Conservation (phyloP, 2,888 invertebrate genomes). For the Pachymerium ferrugineum region DNA sequence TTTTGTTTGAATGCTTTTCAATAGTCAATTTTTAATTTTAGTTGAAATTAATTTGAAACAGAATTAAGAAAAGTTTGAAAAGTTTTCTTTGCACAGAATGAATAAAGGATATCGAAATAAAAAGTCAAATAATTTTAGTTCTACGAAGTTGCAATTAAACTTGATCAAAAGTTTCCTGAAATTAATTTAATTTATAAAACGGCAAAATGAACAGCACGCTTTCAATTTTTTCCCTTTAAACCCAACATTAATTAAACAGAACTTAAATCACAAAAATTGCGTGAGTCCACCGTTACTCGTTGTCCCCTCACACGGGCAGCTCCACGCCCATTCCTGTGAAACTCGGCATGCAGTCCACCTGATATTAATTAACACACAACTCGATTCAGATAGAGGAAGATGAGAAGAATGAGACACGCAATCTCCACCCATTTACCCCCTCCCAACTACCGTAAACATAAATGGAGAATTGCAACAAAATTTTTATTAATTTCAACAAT, state of each 20-base stretch:
- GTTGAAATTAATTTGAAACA: no score
- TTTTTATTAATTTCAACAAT: background rate
- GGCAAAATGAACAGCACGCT: no score
- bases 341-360: background rate
- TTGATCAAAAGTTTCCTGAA: no score
- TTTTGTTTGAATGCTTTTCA: no score
- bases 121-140: no score
- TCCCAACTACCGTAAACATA: background rate
- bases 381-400: background rate
- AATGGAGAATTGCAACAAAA: background rate
- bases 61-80: no score
- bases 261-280: background rate
- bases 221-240: background rate
- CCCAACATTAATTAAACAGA: background rate
- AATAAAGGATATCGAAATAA: no score
- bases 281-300: background rate
- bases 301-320: background rate
- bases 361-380: slow-evolving; percentile 3
- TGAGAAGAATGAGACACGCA: no score
- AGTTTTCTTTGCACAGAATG: no score
- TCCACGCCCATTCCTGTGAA: slow-evolving; percentile 8
- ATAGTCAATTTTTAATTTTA: no score
- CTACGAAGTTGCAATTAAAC: no score
- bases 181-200: no score
- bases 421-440: slow-evolving; percentile 1